Evolutionary conservation across 2,797 vertebrate species (phyloP).

Genomic region (Xyrichtys novacula): DNA sequence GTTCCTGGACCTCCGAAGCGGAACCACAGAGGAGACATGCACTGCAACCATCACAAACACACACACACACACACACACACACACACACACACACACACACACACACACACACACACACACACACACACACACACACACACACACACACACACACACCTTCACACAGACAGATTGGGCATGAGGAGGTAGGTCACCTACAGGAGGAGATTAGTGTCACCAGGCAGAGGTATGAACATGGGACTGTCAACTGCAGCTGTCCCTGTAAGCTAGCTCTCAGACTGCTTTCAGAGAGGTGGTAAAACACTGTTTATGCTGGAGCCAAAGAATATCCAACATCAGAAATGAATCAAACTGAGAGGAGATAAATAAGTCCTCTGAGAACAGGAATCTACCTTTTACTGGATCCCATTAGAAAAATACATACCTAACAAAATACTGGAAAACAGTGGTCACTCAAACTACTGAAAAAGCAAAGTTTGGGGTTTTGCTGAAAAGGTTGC

Average conservation of each 20-base stretch:
- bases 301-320: slow-evolving; percentile 8
- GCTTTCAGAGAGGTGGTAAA: slow-evolving; percentile 25
- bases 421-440: not conserved
- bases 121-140: slow-evolving; percentile 46
- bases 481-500: no score
- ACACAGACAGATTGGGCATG: slow-evolving; percentile 56
- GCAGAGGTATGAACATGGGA: slow-evolving; percentile 68
- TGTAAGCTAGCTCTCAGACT: slow-evolving; percentile 53
- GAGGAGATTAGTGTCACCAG: slow-evolving; percentile 80
- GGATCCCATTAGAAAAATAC: not conserved
- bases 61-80: slow-evolving; percentile 38
- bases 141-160: slow-evolving; percentile 38
- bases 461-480: not conserved
- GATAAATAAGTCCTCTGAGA: not conserved
- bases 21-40: slow-evolving; percentile 77
- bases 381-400: not conserved
- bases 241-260: slow-evolving; percentile 72
- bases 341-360: not conserved
- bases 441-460: not conserved
- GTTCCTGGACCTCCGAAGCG: slow-evolving; percentile 77
- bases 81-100: slow-evolving; percentile 35
- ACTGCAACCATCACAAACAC: slow-evolving; percentile 55
- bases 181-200: slow-evolving; percentile 80
- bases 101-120: slow-evolving; percentile 52
- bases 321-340: slow-evolving; percentile 12